phyloP scores from a whole-genome alignment of 2,888 invertebrate species.

The Drosophila quinaria region DNA sequence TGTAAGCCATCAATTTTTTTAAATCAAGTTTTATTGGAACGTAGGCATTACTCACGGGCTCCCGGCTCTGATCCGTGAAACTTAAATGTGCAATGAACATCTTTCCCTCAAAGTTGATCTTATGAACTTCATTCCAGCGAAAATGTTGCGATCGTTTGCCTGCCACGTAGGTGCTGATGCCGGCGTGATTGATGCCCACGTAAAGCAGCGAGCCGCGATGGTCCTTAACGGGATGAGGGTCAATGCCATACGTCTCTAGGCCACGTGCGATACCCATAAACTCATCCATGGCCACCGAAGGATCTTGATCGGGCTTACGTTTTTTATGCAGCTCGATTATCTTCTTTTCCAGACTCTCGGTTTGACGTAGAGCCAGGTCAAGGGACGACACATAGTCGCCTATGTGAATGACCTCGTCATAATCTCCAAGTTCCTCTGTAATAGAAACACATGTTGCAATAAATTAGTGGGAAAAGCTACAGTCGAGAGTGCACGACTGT shows the following conservation, averaged over 20 bases:
- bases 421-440: conserved; percentile 97
- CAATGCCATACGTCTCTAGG: conserved; percentile 98
- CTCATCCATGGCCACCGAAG: conserved; percentile 94
- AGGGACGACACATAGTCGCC: conserved; percentile 96
- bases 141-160: conserved; percentile 97
- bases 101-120: conserved; percentile 98
- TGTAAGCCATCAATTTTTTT: conserved; percentile 85
- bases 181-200: conserved; percentile 97
- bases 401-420: conserved; percentile 94
- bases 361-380: conserved; percentile 96
- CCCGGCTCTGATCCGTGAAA: conserved; percentile 93
- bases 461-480: neutral
- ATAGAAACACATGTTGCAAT: neutral
- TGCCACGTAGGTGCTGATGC: conserved; percentile 97
- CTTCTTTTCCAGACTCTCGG: conserved; percentile 95
- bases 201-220: conserved; percentile 96
- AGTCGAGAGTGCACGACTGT: no score
- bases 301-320: conserved; percentile 93
- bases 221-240: conserved; percentile 99
- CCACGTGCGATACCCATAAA: conserved; percentile 96
- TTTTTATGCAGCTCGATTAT: conserved; percentile 96
- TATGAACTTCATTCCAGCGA: conserved; percentile 97
- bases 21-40: neutral
- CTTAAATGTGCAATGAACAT: conserved; percentile 98
- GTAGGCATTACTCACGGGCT: conserved; percentile 78